Percentiles rank a stretch among this genome's conserved stretches.
Evolutionary conservation across 2,888 invertebrate genomes (phyloP).

Genomic region (Neria commutata): DNA sequence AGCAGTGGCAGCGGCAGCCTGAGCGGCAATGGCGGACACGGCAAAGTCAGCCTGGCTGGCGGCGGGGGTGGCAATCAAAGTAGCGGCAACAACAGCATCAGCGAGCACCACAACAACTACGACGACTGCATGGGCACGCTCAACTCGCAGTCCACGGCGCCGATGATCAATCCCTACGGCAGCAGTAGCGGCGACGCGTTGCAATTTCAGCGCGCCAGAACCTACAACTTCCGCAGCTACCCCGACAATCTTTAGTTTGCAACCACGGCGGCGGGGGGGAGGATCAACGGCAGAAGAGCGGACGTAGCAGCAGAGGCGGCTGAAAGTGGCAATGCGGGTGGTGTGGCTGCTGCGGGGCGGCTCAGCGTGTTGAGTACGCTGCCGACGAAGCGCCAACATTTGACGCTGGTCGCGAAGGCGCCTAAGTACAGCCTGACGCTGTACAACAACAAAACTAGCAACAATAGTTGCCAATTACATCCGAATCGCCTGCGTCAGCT

Average conservation of each 20-base stretch:
- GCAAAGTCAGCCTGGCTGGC: slow-evolving; percentile 42
- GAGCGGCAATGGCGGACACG: slow-evolving; percentile 47
- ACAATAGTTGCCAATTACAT: slow-evolving; percentile 16
- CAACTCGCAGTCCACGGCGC: slow-evolving; percentile 60
- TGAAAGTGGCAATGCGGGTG: slow-evolving; percentile 8
- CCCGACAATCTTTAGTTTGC: slow-evolving; percentile 62
- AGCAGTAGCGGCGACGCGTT: slow-evolving; percentile 44
- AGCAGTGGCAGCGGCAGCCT: slow-evolving; percentile 45
- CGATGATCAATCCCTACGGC: slow-evolving; percentile 57
- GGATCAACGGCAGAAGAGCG: slow-evolving; percentile 25
- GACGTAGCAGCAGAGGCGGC: slow-evolving; percentile 14
- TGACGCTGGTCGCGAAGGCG: slow-evolving; percentile 35
- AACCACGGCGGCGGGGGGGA: slow-evolving; percentile 43
- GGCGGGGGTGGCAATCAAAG: slow-evolving; percentile 35
- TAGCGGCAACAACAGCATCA: slow-evolving; percentile 15
- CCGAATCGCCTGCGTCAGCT: slow-evolving; percentile 10
- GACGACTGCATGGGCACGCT: slow-evolving; percentile 58
- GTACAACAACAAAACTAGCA: slow-evolving; percentile 41
- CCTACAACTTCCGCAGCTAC: slow-evolving; percentile 60
- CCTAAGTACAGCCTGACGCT: slow-evolving; percentile 50
- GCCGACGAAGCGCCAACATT: slow-evolving; percentile 50
- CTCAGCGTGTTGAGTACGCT: slow-evolving; percentile 40
- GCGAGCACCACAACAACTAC: slow-evolving; percentile 49
- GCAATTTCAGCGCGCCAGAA: slow-evolving; percentile 58
- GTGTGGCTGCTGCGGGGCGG: slow-evolving; percentile 1